Evolutionary conservation across 2,888 invertebrate species (phyloP).

Genomic region (Aphodius granarius): DNA sequence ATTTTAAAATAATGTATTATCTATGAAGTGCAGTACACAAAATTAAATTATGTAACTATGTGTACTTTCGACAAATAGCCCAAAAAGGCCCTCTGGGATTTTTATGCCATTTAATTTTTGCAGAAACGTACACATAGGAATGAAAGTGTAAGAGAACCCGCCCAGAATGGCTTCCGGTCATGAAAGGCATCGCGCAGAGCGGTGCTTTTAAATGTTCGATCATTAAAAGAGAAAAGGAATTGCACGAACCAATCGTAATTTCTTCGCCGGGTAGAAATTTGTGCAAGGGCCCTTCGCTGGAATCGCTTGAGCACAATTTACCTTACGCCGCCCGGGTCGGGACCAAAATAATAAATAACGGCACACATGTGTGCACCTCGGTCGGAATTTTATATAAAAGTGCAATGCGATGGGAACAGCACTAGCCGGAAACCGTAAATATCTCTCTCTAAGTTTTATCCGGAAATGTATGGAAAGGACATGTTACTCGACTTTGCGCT

Average conservation of each 20-base stretch:
- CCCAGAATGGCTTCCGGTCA: background rate
- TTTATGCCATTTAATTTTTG: too few species aligned
- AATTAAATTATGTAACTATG: too few species aligned
- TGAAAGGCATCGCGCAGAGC: background rate
- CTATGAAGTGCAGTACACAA: too few species aligned
- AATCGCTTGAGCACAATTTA: background rate
- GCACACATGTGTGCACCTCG: background rate
- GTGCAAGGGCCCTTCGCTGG: background rate
- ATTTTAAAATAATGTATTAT: too few species aligned
- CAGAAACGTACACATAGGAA: too few species aligned
- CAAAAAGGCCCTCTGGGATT: too few species aligned
- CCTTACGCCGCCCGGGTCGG: background rate
- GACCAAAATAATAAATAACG: background rate
- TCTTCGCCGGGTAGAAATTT: background rate
- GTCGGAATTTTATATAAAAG: background rate
- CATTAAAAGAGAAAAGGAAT: background rate
- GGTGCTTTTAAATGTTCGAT: background rate
- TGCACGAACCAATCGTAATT: background rate
- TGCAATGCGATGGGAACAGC: background rate
- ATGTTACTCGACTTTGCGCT: background rate
- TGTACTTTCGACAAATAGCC: too few species aligned
- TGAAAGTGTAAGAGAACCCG: background rate
- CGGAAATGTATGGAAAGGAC: background rate
- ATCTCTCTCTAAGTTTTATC: background rate
- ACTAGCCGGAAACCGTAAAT: background rate